Conservation (phyloP, 2,888 invertebrate species). For the Brachypterus glaber region DNA sequence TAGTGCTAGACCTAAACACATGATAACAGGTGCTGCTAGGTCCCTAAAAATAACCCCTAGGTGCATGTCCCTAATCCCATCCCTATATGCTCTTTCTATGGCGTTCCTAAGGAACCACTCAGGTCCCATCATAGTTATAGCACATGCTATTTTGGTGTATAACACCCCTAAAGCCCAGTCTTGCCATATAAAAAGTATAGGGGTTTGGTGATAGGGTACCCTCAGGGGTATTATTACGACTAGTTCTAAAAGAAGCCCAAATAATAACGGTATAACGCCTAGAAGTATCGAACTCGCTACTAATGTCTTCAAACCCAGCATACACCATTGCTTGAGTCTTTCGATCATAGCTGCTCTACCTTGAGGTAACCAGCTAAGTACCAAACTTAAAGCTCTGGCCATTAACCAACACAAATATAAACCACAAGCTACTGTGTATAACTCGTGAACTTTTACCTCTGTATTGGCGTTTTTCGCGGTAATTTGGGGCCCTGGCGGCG, state of each 20-base stretch:
- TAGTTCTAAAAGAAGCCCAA: constrained; percentile 85
- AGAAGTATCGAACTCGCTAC: constrained; percentile 70
- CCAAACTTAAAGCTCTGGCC: constrained; percentile 72
- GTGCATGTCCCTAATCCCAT: constrained; percentile 89
- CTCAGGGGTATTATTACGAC: constrained; percentile 86
- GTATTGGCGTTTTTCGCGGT: constrained; percentile 26
- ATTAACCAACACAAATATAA: constrained; percentile 91
- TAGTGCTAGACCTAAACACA: constrained; percentile 79
- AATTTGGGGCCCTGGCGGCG: constrained; percentile 36
- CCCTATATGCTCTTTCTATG: constrained; percentile 87
- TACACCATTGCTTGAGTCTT: constrained; percentile 62
- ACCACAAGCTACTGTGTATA: constrained; percentile 92
- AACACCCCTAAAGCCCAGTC: constrained; percentile 98
- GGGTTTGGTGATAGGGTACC: constrained; percentile 86
- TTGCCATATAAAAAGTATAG: constrained; percentile 80
- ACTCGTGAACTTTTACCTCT: constrained; percentile 66
- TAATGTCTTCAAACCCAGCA: constrained; percentile 65
- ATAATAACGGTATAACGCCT: constrained; percentile 83
- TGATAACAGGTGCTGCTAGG: constrained; percentile 82
- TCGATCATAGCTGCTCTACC: constrained; percentile 70
- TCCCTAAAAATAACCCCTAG: constrained; percentile 75
- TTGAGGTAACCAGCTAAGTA: constrained; percentile 81
- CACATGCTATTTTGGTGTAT: constrained; percentile 95
- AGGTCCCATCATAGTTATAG: constrained; percentile 95
- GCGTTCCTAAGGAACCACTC: constrained; percentile 89